These are phyloP conservation scores for Panulirus ornatus DNA, from an alignment of 1,140 invertebrate genomes.

Conservation along the genomic window DNA sequence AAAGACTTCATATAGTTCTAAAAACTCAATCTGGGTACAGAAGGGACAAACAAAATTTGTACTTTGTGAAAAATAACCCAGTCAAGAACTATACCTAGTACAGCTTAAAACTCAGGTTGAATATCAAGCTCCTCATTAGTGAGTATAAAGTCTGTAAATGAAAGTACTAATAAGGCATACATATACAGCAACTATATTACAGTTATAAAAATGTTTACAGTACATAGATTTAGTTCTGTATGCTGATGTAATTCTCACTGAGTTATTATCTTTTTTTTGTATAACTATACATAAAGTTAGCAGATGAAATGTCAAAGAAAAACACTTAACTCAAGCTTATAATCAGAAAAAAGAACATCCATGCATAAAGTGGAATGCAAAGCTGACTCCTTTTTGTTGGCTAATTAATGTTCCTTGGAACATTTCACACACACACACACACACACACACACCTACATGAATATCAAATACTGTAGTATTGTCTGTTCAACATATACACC, in stretches of 20 bases:
- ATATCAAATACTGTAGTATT: neutral
- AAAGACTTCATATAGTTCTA: neutral
- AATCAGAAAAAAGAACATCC: neutral
- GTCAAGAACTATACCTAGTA: neutral
- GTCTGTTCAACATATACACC: no score
- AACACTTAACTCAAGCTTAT: constrained; percentile 11
- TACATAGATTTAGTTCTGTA: no score
- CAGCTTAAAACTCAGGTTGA: no score
- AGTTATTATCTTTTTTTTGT: neutral
- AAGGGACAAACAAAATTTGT: constrained; percentile 11
- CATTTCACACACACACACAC: neutral
- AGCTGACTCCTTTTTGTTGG: constrained; percentile 30
- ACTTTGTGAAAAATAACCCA: neutral
- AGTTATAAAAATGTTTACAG: no score
- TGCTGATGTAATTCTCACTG: neutral
- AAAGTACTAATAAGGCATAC: no score
- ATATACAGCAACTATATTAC: no score
- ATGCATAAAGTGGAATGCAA: constrained; percentile 20
- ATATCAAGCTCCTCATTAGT: no score
- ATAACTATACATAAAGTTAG: neutral
- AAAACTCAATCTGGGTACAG: constrained; percentile 19
- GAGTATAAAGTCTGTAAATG: no score
- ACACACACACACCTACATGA: no score
- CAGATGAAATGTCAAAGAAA: neutral
- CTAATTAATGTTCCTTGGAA: neutral